phyloP scores from a whole-genome alignment of 2,888 invertebrate genomes.

The Hoplodrina blanda region DNA sequence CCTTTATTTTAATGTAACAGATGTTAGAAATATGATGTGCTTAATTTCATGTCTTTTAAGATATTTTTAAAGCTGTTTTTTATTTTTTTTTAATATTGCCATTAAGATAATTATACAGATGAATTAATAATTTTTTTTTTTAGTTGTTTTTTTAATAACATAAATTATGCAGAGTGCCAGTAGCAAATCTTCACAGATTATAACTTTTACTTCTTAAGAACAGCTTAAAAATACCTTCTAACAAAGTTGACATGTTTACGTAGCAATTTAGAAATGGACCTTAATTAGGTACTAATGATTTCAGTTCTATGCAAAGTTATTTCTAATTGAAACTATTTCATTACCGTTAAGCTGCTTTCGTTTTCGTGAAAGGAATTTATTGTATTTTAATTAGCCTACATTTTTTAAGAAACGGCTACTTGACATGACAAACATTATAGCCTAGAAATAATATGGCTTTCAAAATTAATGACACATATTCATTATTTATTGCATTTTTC shows the following conservation, averaged over 20 bases:
- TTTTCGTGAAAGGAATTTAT: constrained; percentile 13
- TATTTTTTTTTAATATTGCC: no score
- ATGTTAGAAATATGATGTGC: neutral
- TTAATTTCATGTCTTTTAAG: no score
- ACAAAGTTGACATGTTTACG: neutral
- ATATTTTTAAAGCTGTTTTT: no score
- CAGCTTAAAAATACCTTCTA: neutral
- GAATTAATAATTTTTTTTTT: no score
- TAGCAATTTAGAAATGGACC: constrained; percentile 8
- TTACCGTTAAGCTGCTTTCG: neutral
- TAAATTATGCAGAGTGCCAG: neutral
- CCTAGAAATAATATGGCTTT: neutral
- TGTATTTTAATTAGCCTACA: constrained; percentile 26
- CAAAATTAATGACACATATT: neutral
- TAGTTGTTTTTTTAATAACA: no score
- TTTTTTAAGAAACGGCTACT: neutral
- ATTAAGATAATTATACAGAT: no score
- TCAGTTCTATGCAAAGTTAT: constrained; percentile 3
- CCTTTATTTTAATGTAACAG: neutral
- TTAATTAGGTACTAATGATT: constrained; percentile 12
- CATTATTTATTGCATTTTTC: neutral
- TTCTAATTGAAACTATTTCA: constrained; percentile 15
- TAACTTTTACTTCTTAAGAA: neutral
- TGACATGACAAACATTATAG: neutral
- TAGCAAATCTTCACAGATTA: neutral